Percentiles rank a stretch among this genome's conserved stretches.
Evolutionary conservation across 2,888 invertebrate genomes (phyloP).

Genomic region (Diachrysia chrysitis): DNA sequence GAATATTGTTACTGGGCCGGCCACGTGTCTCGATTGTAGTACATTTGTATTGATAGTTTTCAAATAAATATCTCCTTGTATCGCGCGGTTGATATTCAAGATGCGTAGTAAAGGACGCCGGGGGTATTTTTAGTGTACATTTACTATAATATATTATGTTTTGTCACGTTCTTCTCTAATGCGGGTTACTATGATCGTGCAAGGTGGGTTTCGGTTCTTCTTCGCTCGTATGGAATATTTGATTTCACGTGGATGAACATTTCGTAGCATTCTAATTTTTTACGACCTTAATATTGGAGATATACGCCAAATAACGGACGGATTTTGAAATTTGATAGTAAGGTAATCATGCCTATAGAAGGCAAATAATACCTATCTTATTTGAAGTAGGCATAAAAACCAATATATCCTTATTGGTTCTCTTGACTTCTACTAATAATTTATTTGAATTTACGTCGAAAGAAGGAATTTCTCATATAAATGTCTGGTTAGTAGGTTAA

Average conservation of each 20-base stretch:
- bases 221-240: slow-evolving; percentile 15
- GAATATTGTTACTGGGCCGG: slow-evolving; percentile 31
- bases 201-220: slow-evolving; percentile 10
- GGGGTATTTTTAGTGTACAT: slow-evolving; percentile 40
- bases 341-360: no score
- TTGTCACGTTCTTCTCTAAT: slow-evolving; percentile 45
- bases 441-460: neutral
- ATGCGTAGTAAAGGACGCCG: slow-evolving; percentile 44
- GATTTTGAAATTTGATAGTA: neutral
- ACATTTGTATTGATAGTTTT: slow-evolving; percentile 61
- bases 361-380: neutral
- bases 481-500: neutral
- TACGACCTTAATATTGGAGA: neutral
- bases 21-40: slow-evolving; percentile 54
- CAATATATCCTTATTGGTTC: neutral
- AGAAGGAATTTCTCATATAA: neutral
- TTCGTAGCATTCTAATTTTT: slow-evolving; percentile 12
- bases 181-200: slow-evolving; percentile 18
- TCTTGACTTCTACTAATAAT: neutral
- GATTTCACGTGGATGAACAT: slow-evolving; percentile 13
- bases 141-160: slow-evolving; percentile 36
- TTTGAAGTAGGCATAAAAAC: neutral
- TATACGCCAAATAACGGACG: neutral
- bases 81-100: slow-evolving; percentile 57
- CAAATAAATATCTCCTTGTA: slow-evolving; percentile 59